A percentile compares a stretch with the other conserved stretches of the same genome.
Evolutionary conservation across 2,888 invertebrate genomes (phyloP).

Genomic region (Salpingus planirostris): DNA sequence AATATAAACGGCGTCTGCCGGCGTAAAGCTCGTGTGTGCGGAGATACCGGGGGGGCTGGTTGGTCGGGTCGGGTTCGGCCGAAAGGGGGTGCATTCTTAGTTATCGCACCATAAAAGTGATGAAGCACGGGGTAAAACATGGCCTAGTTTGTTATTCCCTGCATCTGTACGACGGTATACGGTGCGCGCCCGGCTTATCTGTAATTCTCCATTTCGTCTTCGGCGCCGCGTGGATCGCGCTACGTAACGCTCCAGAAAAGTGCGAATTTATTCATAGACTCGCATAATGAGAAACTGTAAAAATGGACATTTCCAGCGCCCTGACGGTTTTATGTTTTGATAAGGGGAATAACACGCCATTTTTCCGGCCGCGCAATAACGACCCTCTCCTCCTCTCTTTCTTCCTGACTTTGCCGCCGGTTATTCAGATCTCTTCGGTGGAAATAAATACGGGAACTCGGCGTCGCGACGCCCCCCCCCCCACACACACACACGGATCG

Average conservation of each 20-base stretch:
- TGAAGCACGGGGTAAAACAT: slow-evolving; percentile 37
- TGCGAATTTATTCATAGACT: slow-evolving; percentile 49
- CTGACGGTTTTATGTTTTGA: slow-evolving; percentile 46
- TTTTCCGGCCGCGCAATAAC: slow-evolving; percentile 35
- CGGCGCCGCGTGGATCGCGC: slow-evolving; percentile 27
- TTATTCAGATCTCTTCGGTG: slow-evolving; percentile 13
- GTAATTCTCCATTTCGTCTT: slow-evolving; percentile 38
- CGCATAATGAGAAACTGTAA: slow-evolving; percentile 48
- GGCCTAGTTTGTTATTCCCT: slow-evolving; percentile 34
- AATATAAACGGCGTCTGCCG: slow-evolving; percentile 8
- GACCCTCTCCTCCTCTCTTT: slow-evolving; percentile 13
- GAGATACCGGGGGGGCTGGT: slow-evolving; percentile 12
- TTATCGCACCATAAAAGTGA: slow-evolving; percentile 40
- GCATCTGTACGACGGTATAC: slow-evolving; percentile 18
- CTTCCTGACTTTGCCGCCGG: slow-evolving; percentile 10
- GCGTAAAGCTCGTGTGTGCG: too few species aligned
- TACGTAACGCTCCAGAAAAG: slow-evolving; percentile 40
- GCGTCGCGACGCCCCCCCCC: too few species aligned
- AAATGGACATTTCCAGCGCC: slow-evolving; percentile 45
- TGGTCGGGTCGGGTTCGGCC: slow-evolving; percentile 9
- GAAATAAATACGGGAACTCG: slow-evolving; percentile 2
- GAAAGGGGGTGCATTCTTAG: too few species aligned
- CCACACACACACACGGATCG: too few species aligned
- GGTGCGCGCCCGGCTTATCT: slow-evolving; percentile 38
- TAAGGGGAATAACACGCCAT: slow-evolving; percentile 43